phyloP scores from a whole-genome alignment of 2,888 invertebrate genomes.

The Tuta absoluta region DNA sequence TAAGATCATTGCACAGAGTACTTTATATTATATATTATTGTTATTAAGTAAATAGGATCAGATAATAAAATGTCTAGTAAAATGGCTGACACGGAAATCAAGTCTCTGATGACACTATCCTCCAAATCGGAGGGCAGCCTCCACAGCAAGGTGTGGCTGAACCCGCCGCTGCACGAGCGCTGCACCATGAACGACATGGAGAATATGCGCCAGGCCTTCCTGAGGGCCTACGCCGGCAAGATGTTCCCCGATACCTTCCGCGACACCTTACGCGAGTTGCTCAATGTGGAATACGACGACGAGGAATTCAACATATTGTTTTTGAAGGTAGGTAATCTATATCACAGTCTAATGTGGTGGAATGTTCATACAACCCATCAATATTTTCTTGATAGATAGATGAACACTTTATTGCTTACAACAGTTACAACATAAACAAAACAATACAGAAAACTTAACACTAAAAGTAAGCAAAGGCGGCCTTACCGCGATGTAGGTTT shows the following conservation, averaged over 20 bases:
- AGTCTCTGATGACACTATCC: slow-evolving; percentile 57
- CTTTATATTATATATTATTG: too few relatives aligned
- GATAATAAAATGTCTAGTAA: neutral
- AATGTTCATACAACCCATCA: too few relatives aligned
- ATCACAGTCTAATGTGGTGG: too few relatives aligned
- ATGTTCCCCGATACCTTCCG: slow-evolving; percentile 68
- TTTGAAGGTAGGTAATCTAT: slow-evolving; percentile 75
- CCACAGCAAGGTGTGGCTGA: slow-evolving; percentile 51
- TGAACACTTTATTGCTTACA: too few relatives aligned
- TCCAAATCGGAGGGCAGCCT: slow-evolving; percentile 63
- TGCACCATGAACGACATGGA: slow-evolving; percentile 70
- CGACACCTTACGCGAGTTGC: slow-evolving; percentile 64
- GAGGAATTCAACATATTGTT: slow-evolving; percentile 83
- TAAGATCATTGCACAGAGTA: too few relatives aligned
- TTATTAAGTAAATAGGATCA: too few relatives aligned
- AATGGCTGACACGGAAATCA: slow-evolving; percentile 52
- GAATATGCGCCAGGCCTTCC: slow-evolving; percentile 72
- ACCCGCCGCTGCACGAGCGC: slow-evolving; percentile 64
- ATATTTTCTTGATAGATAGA: too few relatives aligned
- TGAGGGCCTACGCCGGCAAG: slow-evolving; percentile 61
- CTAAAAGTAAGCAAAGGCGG: too few relatives aligned
- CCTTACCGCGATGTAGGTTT: too few relatives aligned
- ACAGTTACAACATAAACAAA: too few relatives aligned
- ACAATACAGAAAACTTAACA: too few relatives aligned
- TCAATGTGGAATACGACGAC: slow-evolving; percentile 77